These are phyloP conservation scores for Isoperla grammatica DNA, from an alignment of 2,888 invertebrate genomes.

Conservation along the genomic window DNA sequence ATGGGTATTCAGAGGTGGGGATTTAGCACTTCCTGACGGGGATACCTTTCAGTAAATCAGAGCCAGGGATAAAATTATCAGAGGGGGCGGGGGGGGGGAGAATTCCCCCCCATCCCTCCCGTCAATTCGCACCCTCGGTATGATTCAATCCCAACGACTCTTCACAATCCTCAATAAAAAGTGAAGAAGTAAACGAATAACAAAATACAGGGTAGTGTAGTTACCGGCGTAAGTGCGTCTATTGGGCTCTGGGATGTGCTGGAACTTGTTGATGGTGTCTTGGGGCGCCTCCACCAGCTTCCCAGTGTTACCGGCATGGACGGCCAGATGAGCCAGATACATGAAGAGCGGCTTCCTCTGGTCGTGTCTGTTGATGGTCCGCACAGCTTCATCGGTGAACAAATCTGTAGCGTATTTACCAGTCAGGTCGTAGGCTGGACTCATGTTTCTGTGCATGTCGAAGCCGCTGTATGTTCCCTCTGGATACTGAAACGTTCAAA, in stretches of 20 bases:
- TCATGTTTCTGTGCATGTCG: constrained; percentile 44
- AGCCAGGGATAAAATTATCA: too few species aligned
- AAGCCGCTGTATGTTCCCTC: constrained; percentile 39
- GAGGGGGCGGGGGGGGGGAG: too few species aligned
- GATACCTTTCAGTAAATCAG: too few species aligned
- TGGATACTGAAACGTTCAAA: constrained; percentile 29
- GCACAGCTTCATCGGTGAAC: constrained; percentile 45
- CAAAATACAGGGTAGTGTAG: too few species aligned
- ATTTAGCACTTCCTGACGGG: too few species aligned
- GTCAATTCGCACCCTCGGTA: too few species aligned
- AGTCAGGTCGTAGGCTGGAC: constrained; percentile 39
- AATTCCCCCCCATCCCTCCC: too few species aligned
- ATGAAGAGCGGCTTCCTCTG: constrained; percentile 62
- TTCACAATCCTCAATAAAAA: too few species aligned
- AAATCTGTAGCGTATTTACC: constrained; percentile 47
- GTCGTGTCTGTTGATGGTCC: constrained; percentile 42
- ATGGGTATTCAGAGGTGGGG: too few species aligned
- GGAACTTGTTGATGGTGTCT: constrained; percentile 60
- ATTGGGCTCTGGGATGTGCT: constrained; percentile 60
- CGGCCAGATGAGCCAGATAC: constrained; percentile 71
- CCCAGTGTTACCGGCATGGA: constrained; percentile 68
- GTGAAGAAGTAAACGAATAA: too few species aligned
- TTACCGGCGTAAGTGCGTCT: constrained; percentile 71
- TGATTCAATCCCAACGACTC: too few species aligned
- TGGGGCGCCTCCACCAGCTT: constrained; percentile 62